Evolutionary conservation across 1,140 invertebrate genomes (phyloP), one percentile per base, ranked within the genome.

Genomic region (Scaptomyza montana): DNA sequence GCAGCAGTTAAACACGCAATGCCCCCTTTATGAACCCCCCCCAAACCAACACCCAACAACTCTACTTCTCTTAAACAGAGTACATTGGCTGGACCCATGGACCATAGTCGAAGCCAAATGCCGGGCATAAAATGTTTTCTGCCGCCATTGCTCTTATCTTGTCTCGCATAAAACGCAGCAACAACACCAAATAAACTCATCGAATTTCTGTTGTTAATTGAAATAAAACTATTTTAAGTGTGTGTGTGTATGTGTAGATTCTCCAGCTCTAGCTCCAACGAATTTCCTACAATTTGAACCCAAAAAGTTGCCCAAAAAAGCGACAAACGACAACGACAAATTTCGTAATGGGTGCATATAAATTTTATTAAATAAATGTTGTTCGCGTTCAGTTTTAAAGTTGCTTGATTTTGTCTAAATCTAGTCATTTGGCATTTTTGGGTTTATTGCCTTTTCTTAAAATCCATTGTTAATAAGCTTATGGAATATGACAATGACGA

Each of bases 161-260:
- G 84, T 87, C 75, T 87, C 84, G 78, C 82, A 87, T 87, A 82
- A 87, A 87, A 87, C 72, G 81, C 80, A 67, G 81, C 80, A 67
- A 77, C 74, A 76, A 76, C 78, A 80, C 77, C 81, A 87, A 87
- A 87, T 89, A 87, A 89, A 87, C 82, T 89, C 82, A 87, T 87
- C 82, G 82, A 87, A 89, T 87, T 87, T 87, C 82, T 87, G 84
- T 82, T 87, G 84, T 87, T 87, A 87, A 87, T 87, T 87, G 82
- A 87, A 87, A 87, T 87, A 87, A 86, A 86, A 87, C 82, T 87
- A 87, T 87, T 87, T 82, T 70, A 70, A 78, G 75, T 77, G 74
- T 36, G 33, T 36, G 33, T 36, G 33, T 36, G 33, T 36, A 7
- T 36, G 75, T 77, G 70, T 64, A 47, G 56, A 36, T 16, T 50